Evolutionary conservation across 2,797 vertebrate genomes (phyloP).

Genomic region (Peromyscus melanophrys): DNA sequence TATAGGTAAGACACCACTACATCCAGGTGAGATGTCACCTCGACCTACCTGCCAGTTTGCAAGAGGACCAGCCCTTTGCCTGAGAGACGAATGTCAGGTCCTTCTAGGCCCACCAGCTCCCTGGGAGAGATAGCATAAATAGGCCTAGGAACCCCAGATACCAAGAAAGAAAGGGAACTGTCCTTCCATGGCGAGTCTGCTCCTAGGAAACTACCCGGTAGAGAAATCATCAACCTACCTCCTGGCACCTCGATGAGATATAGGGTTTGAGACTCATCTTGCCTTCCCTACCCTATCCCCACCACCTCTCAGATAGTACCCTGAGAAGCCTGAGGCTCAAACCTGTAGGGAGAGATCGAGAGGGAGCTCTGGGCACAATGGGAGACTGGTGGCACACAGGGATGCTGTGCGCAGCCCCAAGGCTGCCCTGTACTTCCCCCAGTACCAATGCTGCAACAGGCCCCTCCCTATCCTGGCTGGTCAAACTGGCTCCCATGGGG

Average conservation of each 20-base stretch:
- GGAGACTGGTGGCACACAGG: neutral
- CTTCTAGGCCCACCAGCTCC: neutral
- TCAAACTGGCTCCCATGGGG: constrained; percentile 65
- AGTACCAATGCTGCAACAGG: neutral
- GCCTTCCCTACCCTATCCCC: too few relatives aligned
- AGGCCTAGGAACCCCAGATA: neutral
- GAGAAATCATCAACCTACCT: accelerated
- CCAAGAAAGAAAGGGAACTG: neutral
- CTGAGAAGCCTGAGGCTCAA: neutral
- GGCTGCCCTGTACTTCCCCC: neutral
- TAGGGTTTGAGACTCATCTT: neutral
- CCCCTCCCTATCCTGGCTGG: constrained; percentile 48
- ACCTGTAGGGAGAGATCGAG: too few relatives aligned
- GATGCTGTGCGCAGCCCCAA: neutral
- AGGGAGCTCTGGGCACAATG: too few relatives aligned
- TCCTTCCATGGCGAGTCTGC: neutral
- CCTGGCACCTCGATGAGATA: neutral
- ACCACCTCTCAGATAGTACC: neutral
- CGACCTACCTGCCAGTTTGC: too few relatives aligned
- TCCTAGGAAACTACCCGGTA: neutral
- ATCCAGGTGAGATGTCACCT: neutral
- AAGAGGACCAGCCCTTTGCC: neutral
- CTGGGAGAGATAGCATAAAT: accelerated
- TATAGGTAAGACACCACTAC: neutral
- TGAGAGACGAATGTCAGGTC: neutral